phyloP scores from a whole-genome alignment of 2,888 invertebrate species.

The Pseudoips prasinana region DNA sequence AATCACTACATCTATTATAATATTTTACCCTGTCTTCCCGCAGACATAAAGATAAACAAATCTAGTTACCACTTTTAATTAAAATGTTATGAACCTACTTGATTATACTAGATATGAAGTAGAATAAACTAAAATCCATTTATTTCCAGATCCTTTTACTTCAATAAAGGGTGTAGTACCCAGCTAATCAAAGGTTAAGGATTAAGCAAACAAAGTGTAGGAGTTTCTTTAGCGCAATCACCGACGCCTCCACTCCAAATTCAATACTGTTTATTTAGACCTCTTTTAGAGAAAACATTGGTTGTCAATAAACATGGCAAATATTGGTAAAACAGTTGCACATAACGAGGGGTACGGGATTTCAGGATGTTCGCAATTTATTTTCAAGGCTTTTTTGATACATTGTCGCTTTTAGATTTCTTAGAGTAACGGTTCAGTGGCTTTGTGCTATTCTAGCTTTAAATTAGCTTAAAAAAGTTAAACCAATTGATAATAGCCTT shows the following conservation, averaged over 20 bases:
- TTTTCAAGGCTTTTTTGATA: constrained; percentile 30
- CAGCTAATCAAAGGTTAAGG: constrained; percentile 65
- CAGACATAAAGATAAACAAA: no score
- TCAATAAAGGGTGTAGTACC: constrained; percentile 6
- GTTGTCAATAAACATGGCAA: constrained; percentile 70
- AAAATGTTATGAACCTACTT: no score
- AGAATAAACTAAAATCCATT: no score
- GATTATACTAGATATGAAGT: no score
- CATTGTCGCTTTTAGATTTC: constrained; percentile 39
- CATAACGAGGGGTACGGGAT: constrained; percentile 49
- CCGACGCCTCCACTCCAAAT: constrained; percentile 45
- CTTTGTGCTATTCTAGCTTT: no score
- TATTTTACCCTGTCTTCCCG: no score
- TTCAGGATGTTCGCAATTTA: constrained; percentile 45
- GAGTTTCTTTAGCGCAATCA: constrained; percentile 68
- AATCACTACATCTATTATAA: no score
- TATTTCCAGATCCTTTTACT: no score
- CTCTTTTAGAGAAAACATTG: constrained; percentile 67
- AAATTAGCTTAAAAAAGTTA: no score
- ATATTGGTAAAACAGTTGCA: constrained; percentile 60
- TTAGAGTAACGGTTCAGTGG: no score
- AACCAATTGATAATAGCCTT: no score
- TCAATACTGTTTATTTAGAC: constrained; percentile 58
- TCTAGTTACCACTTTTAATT: no score
- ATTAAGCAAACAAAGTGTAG: constrained; percentile 57